Evolutionary conservation across 1,140 invertebrate genomes (phyloP), one percentile per base, ranked within the genome.

Genomic region (Heliconius eleuchia): DNA sequence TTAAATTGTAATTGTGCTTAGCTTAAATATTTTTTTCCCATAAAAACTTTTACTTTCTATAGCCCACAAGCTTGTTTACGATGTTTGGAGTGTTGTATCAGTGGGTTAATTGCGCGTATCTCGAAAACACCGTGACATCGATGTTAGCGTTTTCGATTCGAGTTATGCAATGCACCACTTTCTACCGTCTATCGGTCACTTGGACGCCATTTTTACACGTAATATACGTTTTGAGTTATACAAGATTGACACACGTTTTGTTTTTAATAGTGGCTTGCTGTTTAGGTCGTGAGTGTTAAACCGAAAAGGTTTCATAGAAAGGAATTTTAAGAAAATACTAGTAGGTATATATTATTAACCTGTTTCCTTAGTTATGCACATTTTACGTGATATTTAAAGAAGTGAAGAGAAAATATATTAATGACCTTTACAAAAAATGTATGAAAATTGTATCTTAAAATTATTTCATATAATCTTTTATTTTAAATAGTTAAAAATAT

Each of bases 151-250:
- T 81, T 80, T 74, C 66, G 60, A 34, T 75, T 71, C 73, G 73
- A 9, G 60, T 84, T 82, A 80, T 46, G 79, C 52, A 84, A 84
- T 75, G 23, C 74, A 79, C 18, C 57, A 81, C 83, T 84, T 84
- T 84, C 83, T 84, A 84, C 57, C 50, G 75, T 73, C 82, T 77
- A 70, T 84, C 77, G 79, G 81, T 82, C 82, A 80, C 39, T 82
- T 74, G 82, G 75, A 73, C 73, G 77, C 30, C 74, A 71, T 80
- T 70, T 76, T 70, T 80, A 71, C 66, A 77, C 75, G 79, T 80
- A 73, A 76, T 80, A 66, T 66, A 70, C 77, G 39, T 72, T 50
- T 73, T 16, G 71, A 42, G 39, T 42, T 70, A 19, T 74, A 73
- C n/a, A 73, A 66, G 52, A 57, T 74, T 73, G 52, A 73, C n/a